A percentile compares a stretch with the other conserved stretches of the same genome.
phyloP scores from a whole-genome alignment of 1,140 invertebrate genomes.

The Gonioctena quinquepunctata region DNA sequence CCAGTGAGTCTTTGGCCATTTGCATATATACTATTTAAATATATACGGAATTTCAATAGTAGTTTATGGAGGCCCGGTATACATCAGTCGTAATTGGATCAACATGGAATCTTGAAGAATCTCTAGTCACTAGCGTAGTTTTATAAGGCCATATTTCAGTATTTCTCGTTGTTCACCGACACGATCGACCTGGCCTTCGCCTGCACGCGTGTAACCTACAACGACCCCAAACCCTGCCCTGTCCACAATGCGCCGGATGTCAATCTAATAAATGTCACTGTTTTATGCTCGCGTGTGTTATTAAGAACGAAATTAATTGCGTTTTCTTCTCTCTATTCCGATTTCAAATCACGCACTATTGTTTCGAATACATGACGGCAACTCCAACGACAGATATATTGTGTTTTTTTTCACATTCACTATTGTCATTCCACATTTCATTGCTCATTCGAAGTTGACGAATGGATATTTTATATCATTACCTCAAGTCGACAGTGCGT shows the following conservation, averaged over 20 bases:
- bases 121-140: too few relatives aligned
- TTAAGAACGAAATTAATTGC: constrained; percentile 39
- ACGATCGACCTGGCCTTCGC: too few relatives aligned
- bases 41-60: too few relatives aligned
- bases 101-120: not conserved
- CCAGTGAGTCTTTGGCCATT: too few relatives aligned
- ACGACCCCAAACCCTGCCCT: not conserved
- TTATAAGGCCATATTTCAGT: too few relatives aligned
- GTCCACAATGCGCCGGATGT: constrained; percentile 33
- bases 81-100: not conserved
- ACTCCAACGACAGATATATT: not conserved
- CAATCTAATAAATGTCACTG: constrained; percentile 40
- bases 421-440: not conserved
- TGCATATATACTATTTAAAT: too few relatives aligned
- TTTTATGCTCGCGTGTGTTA: constrained; percentile 34
- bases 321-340: constrained; percentile 32
- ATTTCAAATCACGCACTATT: constrained; percentile 36
- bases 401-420: not conserved
- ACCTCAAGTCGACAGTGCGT: not conserved
- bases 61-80: not conserved
- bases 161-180: too few relatives aligned
- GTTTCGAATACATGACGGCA: constrained; percentile 1
- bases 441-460: not conserved
- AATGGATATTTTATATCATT: not conserved
- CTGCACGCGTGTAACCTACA: too few relatives aligned